Base-by-base conservation (phyloP, 2,888 invertebrate genomes). In the Lasiommata megera region DNA sequence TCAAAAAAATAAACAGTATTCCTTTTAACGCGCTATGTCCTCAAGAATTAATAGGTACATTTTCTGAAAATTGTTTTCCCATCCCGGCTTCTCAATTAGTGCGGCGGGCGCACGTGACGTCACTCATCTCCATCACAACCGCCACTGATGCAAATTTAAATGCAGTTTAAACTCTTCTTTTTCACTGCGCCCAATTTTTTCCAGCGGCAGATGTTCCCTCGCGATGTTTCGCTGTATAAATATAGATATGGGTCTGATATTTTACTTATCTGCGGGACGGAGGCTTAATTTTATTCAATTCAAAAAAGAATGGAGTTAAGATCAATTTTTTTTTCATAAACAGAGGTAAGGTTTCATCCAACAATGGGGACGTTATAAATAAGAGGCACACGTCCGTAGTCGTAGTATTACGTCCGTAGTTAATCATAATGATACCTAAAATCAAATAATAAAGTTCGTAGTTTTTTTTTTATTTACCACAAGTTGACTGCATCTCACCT, bases 51-150 rank as follows among this genome's bases (percentile, higher is more conserved):
- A n/a, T n/a, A 23, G 16, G 29, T 46, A 46, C 46, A 31, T 29
- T 54, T 40, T 34, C 16, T 17, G 12, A 16, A 61, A 59, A 47
- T 43, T 16, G 58, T 61, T 54, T 58, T 40, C 65, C 60, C 60
- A 44, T 57, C 56, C 51, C 44, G 65, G 74, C 70, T 72, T 69
- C 76, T 77, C 77, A 82, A 83, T 82, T 81, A 69, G 66, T 64
- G 63, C 66, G 61, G 65, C 60, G 68, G 44, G 44, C 62, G 73
- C 82, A 80, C 76, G 80, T 84, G 83, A 82, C 86, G 84, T 82
- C 84, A 85, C 82, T 86, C 84, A 84, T 85, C 84, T 86, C 79
- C 86, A 84, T 83, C 77, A 71, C 74, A 73, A 67, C 73, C 75
- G 68, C 67, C 66, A 71, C 72, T 77, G 79, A 84, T 82, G 82